phyloP scores from a whole-genome alignment of 2,113 vertebrate species.

The Hystrix cristata region DNA sequence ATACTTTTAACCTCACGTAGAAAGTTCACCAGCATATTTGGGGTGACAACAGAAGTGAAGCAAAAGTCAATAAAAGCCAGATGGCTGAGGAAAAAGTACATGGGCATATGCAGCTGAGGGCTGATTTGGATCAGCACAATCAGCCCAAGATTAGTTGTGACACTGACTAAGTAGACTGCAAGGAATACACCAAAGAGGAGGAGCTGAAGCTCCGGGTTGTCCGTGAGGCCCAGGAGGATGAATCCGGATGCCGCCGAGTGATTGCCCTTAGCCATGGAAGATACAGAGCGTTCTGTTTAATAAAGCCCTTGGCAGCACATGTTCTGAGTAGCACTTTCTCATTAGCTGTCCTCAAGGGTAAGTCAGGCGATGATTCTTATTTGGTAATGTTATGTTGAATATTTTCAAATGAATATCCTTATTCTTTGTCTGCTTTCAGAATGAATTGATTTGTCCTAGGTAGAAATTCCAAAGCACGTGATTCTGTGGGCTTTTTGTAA shows the following conservation, averaged over 20 bases:
- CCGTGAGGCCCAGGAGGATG: conserved; percentile 61
- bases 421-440: background rate
- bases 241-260: conserved; percentile 29
- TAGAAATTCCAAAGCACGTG: background rate
- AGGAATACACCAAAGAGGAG: background rate
- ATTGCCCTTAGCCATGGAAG: conserved; percentile 58
- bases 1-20: conserved; percentile 33
- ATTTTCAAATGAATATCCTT: background rate
- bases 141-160: conserved; percentile 8
- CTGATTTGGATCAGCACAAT: background rate
- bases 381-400: background rate
- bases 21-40: conserved; percentile 22
- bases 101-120: conserved; percentile 21
- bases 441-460: background rate
- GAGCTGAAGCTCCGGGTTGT: background rate
- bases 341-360: background rate
- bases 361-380: background rate
- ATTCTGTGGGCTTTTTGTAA: background rate
- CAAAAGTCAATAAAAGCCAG: conserved; percentile 57
- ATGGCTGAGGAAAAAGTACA: conserved; percentile 65
- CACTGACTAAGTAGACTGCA: conserved; percentile 21
- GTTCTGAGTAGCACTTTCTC: background rate
- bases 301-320: background rate
- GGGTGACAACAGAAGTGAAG: conserved; percentile 39
- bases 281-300: background rate